Base-by-base conservation (phyloP, 2,888 invertebrate species). In the Xylota segnis region DNA sequence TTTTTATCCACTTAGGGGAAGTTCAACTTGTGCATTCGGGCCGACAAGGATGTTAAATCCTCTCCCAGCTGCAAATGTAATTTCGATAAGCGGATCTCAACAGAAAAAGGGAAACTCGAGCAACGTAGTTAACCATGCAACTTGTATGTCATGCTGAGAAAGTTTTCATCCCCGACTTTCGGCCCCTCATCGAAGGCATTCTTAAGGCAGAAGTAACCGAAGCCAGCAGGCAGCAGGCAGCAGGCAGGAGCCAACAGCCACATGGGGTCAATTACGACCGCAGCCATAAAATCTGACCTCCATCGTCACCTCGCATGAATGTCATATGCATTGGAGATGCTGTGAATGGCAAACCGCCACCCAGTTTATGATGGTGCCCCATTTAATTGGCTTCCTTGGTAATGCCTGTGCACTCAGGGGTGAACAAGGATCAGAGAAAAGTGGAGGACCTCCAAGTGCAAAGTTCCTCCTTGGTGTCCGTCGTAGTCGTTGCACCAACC, bases 21-120 rank as follows among this genome's bases (percentile, higher is more conserved):
- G 75, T 76, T 23, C 23, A 23, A 23, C 23, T 74, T 63, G 45
- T 77, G 70, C 50, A 68, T 58, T 54, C 54, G 47, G 37, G 59
- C 27, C 16, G 43, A 43, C 52, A 65, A 72, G 84, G 70, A 81
- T 61, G 43, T 18, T 9, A 58, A 86, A 77, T 72, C 77, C 77
- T 61, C 61, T 74, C 43, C 27, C 63, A 77, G 47, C 59, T 71
- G 70, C 63, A 86, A 86, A 86, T 82, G 71, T 63, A 82, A 86
- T 86, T 82, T 86, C 61, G 65, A 77, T 86, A 86, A 86, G 86
- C 76, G 81, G 82, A 86, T 86, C 68, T 29, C 23, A 71, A 23
- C 32, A 45, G 34, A 45, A 65, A 34, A 75, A 52, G 37, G 23
- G 43, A 18, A 58, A 10, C 45, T 27, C 14, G n/a, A 27, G 47